phyloP scores from a whole-genome alignment of 2,797 vertebrate genomes.

The Triplophysa bombifrons region DNA sequence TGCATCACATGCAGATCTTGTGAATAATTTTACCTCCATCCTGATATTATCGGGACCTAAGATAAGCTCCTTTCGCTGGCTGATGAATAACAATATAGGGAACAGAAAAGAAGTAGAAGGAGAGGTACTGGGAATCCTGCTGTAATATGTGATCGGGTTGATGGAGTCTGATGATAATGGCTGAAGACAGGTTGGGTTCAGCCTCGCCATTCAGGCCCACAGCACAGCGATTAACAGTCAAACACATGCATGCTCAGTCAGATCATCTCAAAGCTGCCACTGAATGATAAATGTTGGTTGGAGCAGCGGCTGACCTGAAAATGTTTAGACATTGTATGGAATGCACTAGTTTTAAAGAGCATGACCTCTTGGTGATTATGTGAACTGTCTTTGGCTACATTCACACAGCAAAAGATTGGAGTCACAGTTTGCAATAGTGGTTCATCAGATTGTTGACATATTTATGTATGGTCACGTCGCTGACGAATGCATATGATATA shows the following conservation, averaged over 20 bases:
- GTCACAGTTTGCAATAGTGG: not conserved
- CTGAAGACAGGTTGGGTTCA: conserved; percentile 65
- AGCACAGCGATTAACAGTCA: conserved; percentile 53
- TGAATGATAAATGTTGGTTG: conserved; percentile 67
- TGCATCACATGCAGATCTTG: not conserved
- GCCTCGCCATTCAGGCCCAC: conserved; percentile 46
- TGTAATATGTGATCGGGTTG: conserved; percentile 60
- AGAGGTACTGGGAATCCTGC: conserved; percentile 34
- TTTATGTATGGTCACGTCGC: no score
- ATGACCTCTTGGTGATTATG: conserved; percentile 25
- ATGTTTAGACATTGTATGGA: conserved; percentile 44
- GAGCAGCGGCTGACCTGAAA: conserved; percentile 39
- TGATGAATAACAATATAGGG: conserved; percentile 17
- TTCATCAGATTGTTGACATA: not conserved
- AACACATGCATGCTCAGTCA: conserved; percentile 63
- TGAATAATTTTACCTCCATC: not conserved
- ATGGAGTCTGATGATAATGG: conserved; percentile 67
- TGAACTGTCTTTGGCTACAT: conserved; percentile 5
- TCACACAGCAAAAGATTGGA: not conserved
- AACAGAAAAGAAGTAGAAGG: conserved; percentile 3
- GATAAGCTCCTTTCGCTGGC: conserved; percentile 10
- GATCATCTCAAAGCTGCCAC: conserved; percentile 68
- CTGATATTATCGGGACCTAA: not conserved
- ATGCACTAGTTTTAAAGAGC: conserved; percentile 36
- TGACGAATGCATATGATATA: no score